Percentiles rank a stretch among this genome's conserved stretches.
phyloP scores from a whole-genome alignment of 2,888 invertebrate genomes.

The Nomada fabriciana region DNA sequence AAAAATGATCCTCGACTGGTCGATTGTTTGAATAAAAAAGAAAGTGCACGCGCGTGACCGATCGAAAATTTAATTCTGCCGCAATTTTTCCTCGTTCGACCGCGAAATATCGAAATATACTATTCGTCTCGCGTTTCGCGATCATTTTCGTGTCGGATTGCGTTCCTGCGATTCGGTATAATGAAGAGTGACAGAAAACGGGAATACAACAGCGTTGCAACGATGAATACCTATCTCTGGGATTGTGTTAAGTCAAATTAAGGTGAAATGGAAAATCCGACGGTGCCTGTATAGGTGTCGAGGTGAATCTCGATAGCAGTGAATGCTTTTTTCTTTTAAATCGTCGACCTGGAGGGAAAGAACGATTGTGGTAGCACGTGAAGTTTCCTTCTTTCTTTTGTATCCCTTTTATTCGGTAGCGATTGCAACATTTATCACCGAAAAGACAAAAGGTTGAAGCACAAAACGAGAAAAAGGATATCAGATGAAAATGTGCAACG shows the following conservation, averaged over 20 bases:
- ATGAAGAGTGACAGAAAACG: conserved; percentile 5
- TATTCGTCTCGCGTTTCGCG: not conserved
- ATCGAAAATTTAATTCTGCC: conserved; percentile 10
- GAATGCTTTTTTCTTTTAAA: not conserved
- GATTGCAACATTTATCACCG: not conserved
- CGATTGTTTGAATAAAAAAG: not conserved
- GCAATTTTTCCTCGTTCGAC: not conserved
- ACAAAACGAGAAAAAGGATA: no score
- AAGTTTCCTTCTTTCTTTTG: not conserved
- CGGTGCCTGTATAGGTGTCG: not conserved
- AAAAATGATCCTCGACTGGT: not conserved
- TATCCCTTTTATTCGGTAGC: not conserved
- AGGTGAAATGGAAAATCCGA: conserved; percentile 6
- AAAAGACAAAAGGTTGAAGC: not conserved
- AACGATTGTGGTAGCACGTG: not conserved
- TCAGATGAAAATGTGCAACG: no score
- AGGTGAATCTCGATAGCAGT: not conserved
- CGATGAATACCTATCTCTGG: not conserved
- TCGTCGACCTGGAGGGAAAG: not conserved
- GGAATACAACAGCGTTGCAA: not conserved
- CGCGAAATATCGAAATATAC: not conserved
- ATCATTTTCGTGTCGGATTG: not conserved
- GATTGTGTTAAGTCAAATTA: conserved; percentile 6
- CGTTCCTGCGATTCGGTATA: conserved; percentile 1
- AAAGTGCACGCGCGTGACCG: not conserved